Evolutionary conservation across 2,113 vertebrate genomes (phyloP), one percentile per base, ranked within the genome.

Genomic region (Nibea coibor): DNA sequence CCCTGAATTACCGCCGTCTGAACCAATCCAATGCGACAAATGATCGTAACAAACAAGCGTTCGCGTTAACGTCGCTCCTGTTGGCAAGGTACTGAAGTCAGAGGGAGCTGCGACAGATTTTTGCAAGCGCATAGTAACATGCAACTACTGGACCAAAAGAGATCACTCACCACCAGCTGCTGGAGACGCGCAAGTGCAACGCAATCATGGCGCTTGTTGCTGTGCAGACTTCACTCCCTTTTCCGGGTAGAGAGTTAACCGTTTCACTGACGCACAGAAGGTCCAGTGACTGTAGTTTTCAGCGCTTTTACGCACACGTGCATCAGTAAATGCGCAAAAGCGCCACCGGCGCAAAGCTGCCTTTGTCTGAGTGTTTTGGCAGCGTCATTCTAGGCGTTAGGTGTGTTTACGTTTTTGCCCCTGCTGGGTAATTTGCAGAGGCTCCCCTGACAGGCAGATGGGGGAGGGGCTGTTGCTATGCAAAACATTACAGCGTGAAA

Each of bases 121-220:
- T 87, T 89, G 93, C 88, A 76, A 87, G 80, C 85, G 89, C 91
- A 92, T 92, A 94, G 90, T 93, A 95, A 95, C 94, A 94, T 90
- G 93, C 94, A 93, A 91, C 90, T 87, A 93, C 90, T 93, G 93
- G 92, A 95, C 86, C 89, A 92, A 89, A 87, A 90, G 90, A 90
- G 35, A 86, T 89, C 92, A 92, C 93, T 94, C 91, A 94, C 94
- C 93, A 94, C 94, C 93, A 94, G 94, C 90, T 92, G 91, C 88
- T 88, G 87, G 35, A 89, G 88, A 87, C 93, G 90, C 93, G 82
- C 87, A 54, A 39, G 80, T 80, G 93, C 93, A 87, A 94, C 93
- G 94, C 93, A 95, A 94, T 94, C 89, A 91, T 93, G 93, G 93
- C 92, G 93, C 93, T 94, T 95, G 94, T 96, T 96, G 95, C 95